Evolutionary conservation across 2,888 invertebrate species (phyloP).

Genomic region (Petrolisthes cinctipes): DNA sequence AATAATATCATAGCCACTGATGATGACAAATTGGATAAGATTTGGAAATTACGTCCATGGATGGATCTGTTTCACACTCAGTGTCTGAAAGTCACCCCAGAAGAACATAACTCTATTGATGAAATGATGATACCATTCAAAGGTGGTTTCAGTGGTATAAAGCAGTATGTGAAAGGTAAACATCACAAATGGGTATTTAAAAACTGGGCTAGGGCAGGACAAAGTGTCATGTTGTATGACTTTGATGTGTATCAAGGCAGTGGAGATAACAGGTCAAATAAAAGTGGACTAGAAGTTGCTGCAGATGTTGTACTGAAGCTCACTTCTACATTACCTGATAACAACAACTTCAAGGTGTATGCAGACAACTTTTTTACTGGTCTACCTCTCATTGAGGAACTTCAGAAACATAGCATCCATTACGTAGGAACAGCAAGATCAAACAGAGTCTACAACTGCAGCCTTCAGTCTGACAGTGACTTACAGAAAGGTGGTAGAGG

Average conservation of each 20-base stretch:
- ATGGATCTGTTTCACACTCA: constrained; percentile 65
- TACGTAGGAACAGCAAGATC: constrained; percentile 32
- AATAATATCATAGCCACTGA: neutral
- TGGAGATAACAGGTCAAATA: constrained; percentile 65
- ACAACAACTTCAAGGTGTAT: constrained; percentile 65
- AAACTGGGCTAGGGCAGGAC: constrained; percentile 67
- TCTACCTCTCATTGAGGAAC: constrained; percentile 45
- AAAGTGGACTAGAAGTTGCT: constrained; percentile 63
- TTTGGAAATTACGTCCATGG: constrained; percentile 59
- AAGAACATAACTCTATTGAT: constrained; percentile 67
- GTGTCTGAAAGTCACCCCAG: constrained; percentile 66
- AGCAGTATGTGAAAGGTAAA: constrained; percentile 67
- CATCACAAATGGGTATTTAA: constrained; percentile 67
- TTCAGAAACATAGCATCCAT: constrained; percentile 47
- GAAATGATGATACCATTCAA: constrained; percentile 68
- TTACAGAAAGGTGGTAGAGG: constrained; percentile 46
- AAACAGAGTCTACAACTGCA: constrained; percentile 30
- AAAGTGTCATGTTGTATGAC: constrained; percentile 67
- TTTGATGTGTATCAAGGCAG: constrained; percentile 66
- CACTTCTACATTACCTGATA: constrained; percentile 58
- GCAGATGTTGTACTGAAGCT: constrained; percentile 65
- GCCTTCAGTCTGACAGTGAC: constrained; percentile 40
- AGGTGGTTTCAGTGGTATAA: constrained; percentile 66
- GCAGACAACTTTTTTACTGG: constrained; percentile 64
- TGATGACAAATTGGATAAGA: constrained; percentile 8